Evolutionary conservation across 1,140 invertebrate genomes (phyloP), one percentile per base, ranked within the genome.

Genomic region (Thaumetopoea pityocampa): DNA sequence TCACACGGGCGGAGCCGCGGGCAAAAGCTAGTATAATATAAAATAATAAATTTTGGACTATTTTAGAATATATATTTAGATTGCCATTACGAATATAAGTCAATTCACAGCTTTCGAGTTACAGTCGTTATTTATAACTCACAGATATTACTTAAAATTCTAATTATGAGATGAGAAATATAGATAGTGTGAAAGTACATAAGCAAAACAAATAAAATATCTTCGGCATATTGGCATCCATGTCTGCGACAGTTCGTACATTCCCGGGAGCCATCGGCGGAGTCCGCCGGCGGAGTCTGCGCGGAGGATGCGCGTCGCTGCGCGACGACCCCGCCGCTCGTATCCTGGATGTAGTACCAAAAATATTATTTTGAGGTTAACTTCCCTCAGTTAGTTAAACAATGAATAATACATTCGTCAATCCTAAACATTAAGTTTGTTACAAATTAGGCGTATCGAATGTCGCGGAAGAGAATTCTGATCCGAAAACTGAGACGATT

Each of bases 341-440:
- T 71, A 67, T 68, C 59, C 68, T 67, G 66, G 69, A 66, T 63
- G 65, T 78, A 77, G 65, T 65, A 70, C 76, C 67, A 80, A 74
- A 73, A 84, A 78, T 76, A 79, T 69, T 71, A 73, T 72, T 82
- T 81, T 80, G 71, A 84, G 80, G 80, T 84, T 84, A 84, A 55
- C 59, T 74, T 69, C 46, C 45, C 51, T 47, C 30, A 49, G 24
- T 55, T 59, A n/a, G 38, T 20, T 65, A 62, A 52, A 66, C 35
- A 69, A 68, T 64, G 56, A 65, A 67, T 57, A 63, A 45, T 44
- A 45, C 51, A 64, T 54, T 46, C 37, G 61, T 63, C 58, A 40
- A 24, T 51, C 43, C 43, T 22, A 30, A 57, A 63, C 14, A 23
- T 12, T 32, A 30, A 41, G 32, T 41, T 41, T 22, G 43, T 50